phyloP scores from a whole-genome alignment of 2,113 vertebrate genomes.

The Epinephelus cyanopodus region DNA sequence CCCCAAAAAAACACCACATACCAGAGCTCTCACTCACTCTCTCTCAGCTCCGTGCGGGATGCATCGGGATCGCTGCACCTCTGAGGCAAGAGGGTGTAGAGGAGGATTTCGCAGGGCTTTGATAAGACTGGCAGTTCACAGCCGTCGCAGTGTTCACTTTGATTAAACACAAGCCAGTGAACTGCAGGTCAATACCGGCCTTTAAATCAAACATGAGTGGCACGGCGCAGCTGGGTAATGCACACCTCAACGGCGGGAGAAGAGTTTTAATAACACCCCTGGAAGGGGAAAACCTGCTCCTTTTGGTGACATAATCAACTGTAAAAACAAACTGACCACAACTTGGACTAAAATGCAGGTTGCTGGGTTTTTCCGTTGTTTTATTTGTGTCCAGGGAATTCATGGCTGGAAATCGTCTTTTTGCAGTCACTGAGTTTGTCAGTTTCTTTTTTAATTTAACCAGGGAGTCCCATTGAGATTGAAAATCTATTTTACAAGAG shows the following conservation, averaged over 20 bases:
- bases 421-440: constrained; percentile 4
- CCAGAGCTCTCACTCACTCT: constrained; percentile 57
- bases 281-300: constrained; percentile 17
- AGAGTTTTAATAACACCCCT: constrained; percentile 44
- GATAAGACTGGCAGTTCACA: constrained; percentile 65
- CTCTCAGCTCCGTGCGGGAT: constrained; percentile 39
- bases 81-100: constrained; percentile 37
- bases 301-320: constrained; percentile 47
- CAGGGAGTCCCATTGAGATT: too few relatives aligned
- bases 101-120: constrained; percentile 62
- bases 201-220: constrained; percentile 57
- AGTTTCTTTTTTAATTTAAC: not conserved
- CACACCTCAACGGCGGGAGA: constrained; percentile 14
- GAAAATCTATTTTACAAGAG: too few relatives aligned
- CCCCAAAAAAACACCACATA: constrained; percentile 57
- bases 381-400: constrained; percentile 13
- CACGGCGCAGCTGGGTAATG: constrained; percentile 6
- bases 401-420: not conserved
- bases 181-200: constrained; percentile 69
- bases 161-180: constrained; percentile 69
- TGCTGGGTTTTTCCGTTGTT: constrained; percentile 16
- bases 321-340: constrained; percentile 43
- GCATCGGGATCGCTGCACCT: constrained; percentile 38
- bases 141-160: constrained; percentile 62
- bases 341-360: constrained; percentile 29